Conservation (phyloP, 2,113 vertebrate species). For the Ophthalmolycus amberensis region DNA sequence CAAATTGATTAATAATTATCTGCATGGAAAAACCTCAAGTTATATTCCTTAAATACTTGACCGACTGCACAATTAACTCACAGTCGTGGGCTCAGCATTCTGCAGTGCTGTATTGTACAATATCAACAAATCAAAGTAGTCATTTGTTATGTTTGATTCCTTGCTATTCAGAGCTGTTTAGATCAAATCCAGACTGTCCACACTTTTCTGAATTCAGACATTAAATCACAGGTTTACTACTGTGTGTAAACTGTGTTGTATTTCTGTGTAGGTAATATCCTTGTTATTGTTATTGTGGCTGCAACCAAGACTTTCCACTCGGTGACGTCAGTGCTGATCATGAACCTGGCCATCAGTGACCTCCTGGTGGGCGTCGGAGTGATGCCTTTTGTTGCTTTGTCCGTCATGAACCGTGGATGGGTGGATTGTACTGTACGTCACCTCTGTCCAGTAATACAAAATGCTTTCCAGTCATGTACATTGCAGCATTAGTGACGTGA, state of each 20-base stretch:
- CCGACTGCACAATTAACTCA: neutral
- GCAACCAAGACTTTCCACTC: conserved; percentile 85
- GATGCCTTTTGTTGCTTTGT: conserved; percentile 87
- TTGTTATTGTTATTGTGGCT: conserved; percentile 85
- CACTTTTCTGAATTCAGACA: neutral
- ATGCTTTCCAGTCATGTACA: neutral
- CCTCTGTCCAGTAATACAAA: neutral
- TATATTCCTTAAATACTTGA: neutral
- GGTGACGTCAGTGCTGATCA: conserved; percentile 85
- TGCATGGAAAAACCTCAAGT: neutral
- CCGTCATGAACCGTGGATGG: conserved; percentile 83
- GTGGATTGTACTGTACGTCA: conserved; percentile 76
- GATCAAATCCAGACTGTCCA: neutral
- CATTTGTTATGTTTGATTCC: neutral
- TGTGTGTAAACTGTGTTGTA: conserved; percentile 4
- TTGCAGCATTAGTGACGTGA: neutral
- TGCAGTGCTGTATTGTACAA: neutral
- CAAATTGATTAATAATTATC: neutral
- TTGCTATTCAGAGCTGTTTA: neutral
- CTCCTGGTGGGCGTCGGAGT: conserved; percentile 85
- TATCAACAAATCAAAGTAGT: neutral
- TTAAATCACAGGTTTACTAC: neutral
- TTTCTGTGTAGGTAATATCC: conserved; percentile 80
- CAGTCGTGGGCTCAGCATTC: neutral
- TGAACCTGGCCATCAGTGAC: conserved; percentile 87